A percentile compares a stretch with the other conserved stretches of the same genome.
Conservation (phyloP, 2,888 invertebrate species). For the Leucozona laternaria region DNA sequence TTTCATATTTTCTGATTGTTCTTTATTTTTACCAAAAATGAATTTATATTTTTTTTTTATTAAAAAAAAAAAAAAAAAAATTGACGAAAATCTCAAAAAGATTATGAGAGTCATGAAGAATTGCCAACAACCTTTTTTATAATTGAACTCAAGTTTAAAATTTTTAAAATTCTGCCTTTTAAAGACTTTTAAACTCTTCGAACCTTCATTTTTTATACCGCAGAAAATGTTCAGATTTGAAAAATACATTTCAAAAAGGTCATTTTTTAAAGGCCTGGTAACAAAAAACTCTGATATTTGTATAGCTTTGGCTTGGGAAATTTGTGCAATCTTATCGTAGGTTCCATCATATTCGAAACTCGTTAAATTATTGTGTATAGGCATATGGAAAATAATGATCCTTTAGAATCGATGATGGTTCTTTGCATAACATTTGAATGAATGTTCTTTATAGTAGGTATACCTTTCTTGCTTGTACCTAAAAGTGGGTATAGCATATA, state of each 20-base stretch:
- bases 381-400: background rate
- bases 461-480: background rate
- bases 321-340: background rate
- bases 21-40: too few species aligned
- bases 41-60: too few species aligned
- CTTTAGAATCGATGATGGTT: slow-evolving; percentile 6
- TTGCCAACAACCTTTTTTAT: too few species aligned
- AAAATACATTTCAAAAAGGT: background rate
- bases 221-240: too few species aligned
- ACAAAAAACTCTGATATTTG: background rate
- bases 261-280: background rate
- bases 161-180: too few species aligned
- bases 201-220: too few species aligned
- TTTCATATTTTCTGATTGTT: too few species aligned
- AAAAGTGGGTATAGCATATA: background rate
- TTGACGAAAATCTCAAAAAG: too few species aligned
- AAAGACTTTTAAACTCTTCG: too few species aligned
- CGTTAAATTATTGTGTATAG: background rate
- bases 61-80: too few species aligned
- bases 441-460: background rate
- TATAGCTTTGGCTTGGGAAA: background rate
- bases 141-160: too few species aligned
- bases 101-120: too few species aligned
- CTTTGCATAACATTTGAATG: slow-evolving; percentile 4
- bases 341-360: background rate